Percentiles rank a stretch among this genome's conserved stretches.
phyloP scores from a whole-genome alignment of 1,140 invertebrate genomes.

The Galleria mellonella region DNA sequence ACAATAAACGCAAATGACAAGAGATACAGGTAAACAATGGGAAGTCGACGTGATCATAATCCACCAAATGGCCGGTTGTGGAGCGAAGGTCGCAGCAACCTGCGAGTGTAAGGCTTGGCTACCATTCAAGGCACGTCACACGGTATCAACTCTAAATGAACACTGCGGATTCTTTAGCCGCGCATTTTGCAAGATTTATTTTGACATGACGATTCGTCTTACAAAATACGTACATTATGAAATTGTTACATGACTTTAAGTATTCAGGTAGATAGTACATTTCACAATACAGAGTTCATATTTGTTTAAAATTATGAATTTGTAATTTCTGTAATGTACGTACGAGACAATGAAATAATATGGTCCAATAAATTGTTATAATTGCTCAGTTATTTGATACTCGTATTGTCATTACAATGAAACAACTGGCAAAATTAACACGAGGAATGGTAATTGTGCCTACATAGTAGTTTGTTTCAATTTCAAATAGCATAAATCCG shows the following conservation, averaged over 20 bases:
- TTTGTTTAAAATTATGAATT: not conserved
- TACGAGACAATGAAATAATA: no score
- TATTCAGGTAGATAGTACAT: slow-evolving; percentile 9
- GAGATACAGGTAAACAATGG: slow-evolving; percentile 2
- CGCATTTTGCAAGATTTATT: slow-evolving; percentile 22
- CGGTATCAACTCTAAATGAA: slow-evolving; percentile 3
- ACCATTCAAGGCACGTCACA: slow-evolving; percentile 15
- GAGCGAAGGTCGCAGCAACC: slow-evolving; percentile 16
- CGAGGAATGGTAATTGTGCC: not conserved
- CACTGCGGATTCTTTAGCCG: not conserved
- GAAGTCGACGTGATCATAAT: slow-evolving; percentile 10
- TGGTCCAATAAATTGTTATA: not conserved
- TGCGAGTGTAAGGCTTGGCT: slow-evolving; percentile 11
- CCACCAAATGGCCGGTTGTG: slow-evolving; percentile 15
- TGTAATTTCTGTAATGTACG: no score
- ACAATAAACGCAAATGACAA: not conserved
- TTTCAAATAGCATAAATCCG: not conserved
- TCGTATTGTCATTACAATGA: not conserved
- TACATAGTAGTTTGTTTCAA: not conserved
- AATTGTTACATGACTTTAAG: slow-evolving; percentile 22
- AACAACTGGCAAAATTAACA: not conserved
- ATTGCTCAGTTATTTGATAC: not conserved
- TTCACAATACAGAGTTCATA: not conserved
- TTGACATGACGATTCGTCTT: slow-evolving; percentile 12
- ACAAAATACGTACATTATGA: slow-evolving; percentile 23